phyloP scores from a whole-genome alignment of 2,888 invertebrate species.

The Phyllotreta cruciferae region DNA sequence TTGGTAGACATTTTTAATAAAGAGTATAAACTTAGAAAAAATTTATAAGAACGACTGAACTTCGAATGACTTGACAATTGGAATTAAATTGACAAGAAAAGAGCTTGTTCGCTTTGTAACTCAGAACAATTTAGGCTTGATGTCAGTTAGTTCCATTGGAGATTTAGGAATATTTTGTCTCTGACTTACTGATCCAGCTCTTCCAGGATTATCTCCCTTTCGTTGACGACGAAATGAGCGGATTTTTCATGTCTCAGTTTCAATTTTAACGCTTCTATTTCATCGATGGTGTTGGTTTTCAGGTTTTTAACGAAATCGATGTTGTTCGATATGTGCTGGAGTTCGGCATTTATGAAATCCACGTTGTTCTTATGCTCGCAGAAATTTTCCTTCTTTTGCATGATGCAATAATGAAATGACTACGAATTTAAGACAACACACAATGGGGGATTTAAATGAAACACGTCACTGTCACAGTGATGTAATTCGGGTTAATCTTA shows the following conservation, averaged over 20 bases:
- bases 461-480: too few species aligned
- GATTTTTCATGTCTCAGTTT: slow-evolving; percentile 1
- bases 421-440: too few species aligned
- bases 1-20: slow-evolving; percentile 9
- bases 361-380: slow-evolving; percentile 6
- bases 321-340: slow-evolving; percentile 2
- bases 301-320: slow-evolving; percentile 7
- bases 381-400: background rate
- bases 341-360: slow-evolving; percentile 7
- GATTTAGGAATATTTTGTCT: background rate
- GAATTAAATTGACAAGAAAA: background rate
- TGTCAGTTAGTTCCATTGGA: background rate
- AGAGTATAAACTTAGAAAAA: too few species aligned
- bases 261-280: slow-evolving; percentile 14
- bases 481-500: too few species aligned
- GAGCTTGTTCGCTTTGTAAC: too few species aligned
- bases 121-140: too few species aligned
- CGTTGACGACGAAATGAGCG: background rate
- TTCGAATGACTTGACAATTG: background rate
- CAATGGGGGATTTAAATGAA: too few species aligned
- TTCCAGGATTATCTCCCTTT: slow-evolving; percentile 16
- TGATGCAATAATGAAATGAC: background rate
- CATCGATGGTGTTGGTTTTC: slow-evolving; percentile 16
- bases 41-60: too few species aligned
- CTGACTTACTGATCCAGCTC: slow-evolving; percentile 18